Percentiles rank a stretch among this genome's conserved stretches.
phyloP scores from a whole-genome alignment of 2,113 vertebrate genomes.

The Merops nubicus region DNA sequence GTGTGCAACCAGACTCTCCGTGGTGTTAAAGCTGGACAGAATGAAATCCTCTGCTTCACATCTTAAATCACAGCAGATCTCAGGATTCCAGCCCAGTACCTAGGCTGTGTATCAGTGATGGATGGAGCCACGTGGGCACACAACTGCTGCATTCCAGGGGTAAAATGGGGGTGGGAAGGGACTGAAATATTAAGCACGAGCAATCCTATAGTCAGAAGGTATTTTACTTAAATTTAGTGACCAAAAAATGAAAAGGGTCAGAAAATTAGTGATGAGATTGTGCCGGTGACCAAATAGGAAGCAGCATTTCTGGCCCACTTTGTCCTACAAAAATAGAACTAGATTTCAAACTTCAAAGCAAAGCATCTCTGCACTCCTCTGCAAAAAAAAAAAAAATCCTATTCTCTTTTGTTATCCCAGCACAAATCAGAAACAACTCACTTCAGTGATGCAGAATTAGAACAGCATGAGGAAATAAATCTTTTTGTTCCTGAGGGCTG shows the following conservation, averaged over 20 bases:
- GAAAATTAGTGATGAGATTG: neutral
- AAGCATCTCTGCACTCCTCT: neutral
- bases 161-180: neutral
- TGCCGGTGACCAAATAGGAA: neutral
- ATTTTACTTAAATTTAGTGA: neutral
- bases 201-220: neutral
- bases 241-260: neutral
- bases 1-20: neutral
- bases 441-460: neutral
- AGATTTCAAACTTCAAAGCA: neutral
- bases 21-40: neutral
- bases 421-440: neutral
- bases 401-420: neutral
- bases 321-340: neutral
- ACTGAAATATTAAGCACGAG: neutral
- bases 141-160: neutral
- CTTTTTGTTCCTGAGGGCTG: neutral
- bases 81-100: neutral
- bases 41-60: rapidly evolving
- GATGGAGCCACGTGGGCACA: neutral
- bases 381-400: neutral
- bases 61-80: neutral
- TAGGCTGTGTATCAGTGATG: rapidly evolving
- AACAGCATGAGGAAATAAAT: neutral
- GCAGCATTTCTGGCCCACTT: neutral